Percentiles rank a stretch among this genome's conserved stretches.
Conservation (phyloP, 1,140 invertebrate genomes). For the Zaprionus camerounensis region DNA sequence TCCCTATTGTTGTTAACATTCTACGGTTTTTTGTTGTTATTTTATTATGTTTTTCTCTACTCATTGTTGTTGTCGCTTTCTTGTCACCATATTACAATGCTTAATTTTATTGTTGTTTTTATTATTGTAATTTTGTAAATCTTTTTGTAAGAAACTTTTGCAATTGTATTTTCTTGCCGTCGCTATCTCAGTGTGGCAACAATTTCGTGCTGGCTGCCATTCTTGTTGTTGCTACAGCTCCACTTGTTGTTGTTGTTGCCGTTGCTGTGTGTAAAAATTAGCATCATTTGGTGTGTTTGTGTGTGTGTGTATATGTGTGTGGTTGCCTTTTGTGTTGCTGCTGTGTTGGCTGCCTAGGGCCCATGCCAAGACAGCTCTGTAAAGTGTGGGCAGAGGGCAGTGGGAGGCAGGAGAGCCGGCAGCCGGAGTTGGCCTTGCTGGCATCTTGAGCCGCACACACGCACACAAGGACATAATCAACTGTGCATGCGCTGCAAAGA, state of each 20-base stretch:
- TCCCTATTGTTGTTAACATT: slow-evolving; percentile 17
- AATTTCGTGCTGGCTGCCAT: slow-evolving; percentile 38
- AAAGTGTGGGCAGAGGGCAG: background rate
- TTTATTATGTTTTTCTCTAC: background rate
- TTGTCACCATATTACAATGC: slow-evolving; percentile 76
- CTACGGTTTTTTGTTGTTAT: background rate
- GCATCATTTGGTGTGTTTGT: slow-evolving; percentile 66
- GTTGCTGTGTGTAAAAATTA: slow-evolving; percentile 68
- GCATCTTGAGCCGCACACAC: slow-evolving; percentile 44
- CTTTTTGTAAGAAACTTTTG: slow-evolving; percentile 75
- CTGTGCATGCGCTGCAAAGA: slow-evolving; percentile 18
- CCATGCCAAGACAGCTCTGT: background rate
- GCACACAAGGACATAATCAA: slow-evolving; percentile 45
- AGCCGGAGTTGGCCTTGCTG: slow-evolving; percentile 37
- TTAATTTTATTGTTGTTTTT: slow-evolving; percentile 82
- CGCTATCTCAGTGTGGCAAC: slow-evolving; percentile 56
- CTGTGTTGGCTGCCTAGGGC: slow-evolving; percentile 24
- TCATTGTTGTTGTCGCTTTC: slow-evolving; percentile 22
- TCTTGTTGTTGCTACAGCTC: slow-evolving; percentile 25
- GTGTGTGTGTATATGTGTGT: slow-evolving; percentile 15
- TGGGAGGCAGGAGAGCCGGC: background rate
- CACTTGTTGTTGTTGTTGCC: slow-evolving; percentile 12
- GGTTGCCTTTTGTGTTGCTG: slow-evolving; percentile 61
- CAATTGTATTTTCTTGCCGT: slow-evolving; percentile 71
- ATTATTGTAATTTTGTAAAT: slow-evolving; percentile 80